A percentile compares a stretch with the other conserved stretches of the same genome.
phyloP scores from a whole-genome alignment of 1,140 invertebrate species.

The Drosophila bocki region DNA sequence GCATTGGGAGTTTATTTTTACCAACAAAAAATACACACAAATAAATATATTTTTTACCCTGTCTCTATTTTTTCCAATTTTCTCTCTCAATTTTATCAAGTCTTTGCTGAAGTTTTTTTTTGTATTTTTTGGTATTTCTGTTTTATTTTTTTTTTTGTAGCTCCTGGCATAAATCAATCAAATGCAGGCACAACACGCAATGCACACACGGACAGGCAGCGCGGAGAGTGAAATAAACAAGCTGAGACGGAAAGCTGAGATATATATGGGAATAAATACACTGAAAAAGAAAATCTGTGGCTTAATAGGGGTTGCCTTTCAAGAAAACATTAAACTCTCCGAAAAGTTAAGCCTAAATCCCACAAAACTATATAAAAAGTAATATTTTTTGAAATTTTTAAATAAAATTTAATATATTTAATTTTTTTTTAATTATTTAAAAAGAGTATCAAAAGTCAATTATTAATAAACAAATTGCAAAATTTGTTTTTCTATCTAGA shows the following conservation, averaged over 20 bases:
- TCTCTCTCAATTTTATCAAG: slow-evolving; percentile 19
- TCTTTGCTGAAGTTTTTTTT: slow-evolving; percentile 9
- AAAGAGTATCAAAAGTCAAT: no score
- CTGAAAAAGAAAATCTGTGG: no score
- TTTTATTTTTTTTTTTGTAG: slow-evolving; percentile 13
- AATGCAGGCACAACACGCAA: slow-evolving; percentile 75
- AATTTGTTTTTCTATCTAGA: no score
- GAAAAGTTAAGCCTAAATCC: not conserved
- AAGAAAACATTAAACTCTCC: not conserved
- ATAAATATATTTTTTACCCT: slow-evolving; percentile 8
- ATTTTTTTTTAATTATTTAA: no score
- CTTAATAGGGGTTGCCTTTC: no score
- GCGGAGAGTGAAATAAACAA: slow-evolving; percentile 30
- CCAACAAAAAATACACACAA: slow-evolving; percentile 45
- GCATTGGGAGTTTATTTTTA: slow-evolving; percentile 72
- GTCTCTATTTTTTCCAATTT: slow-evolving; percentile 29
- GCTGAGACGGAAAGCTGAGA: slow-evolving; percentile 15
- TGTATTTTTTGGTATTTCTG: not conserved
- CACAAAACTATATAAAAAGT: not conserved
- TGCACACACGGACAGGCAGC: slow-evolving; percentile 23
- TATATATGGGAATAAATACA: slow-evolving; percentile 22
- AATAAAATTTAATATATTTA: no score
- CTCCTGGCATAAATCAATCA: slow-evolving; percentile 75
- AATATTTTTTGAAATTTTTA: not conserved
- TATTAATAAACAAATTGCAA: no score